Conservation (phyloP, 1,140 invertebrate species). For the Latrodectus geometricus region DNA sequence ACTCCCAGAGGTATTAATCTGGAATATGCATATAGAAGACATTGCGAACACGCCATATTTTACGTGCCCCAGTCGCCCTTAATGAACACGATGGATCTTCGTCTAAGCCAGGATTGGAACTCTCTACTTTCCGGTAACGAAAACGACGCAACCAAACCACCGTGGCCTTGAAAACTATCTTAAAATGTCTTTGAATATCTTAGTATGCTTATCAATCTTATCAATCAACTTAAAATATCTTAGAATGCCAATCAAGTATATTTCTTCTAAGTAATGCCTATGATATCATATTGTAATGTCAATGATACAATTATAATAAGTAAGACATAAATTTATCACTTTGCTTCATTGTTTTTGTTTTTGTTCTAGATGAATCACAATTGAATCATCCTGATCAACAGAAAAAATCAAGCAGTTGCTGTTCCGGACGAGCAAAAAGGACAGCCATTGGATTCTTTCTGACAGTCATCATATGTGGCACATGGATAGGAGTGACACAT, state of each 20-base stretch:
- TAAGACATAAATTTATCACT: background rate
- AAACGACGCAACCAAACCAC: too few species aligned
- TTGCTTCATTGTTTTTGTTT: background rate
- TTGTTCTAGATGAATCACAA: conserved; percentile 2
- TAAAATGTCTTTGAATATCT: too few species aligned
- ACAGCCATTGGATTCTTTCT: conserved; percentile 89
- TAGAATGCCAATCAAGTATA: background rate
- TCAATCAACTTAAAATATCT: too few species aligned
- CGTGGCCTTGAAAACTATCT: too few species aligned
- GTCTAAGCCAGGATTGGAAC: too few species aligned
- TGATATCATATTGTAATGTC: background rate
- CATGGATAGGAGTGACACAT: conserved; percentile 91
- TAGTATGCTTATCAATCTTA: too few species aligned
- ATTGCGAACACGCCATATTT: too few species aligned
- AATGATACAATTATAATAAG: background rate
- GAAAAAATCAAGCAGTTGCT: conserved; percentile 47
- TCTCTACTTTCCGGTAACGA: too few species aligned
- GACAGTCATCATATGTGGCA: conserved; percentile 82
- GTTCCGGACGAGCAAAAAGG: conserved; percentile 69
- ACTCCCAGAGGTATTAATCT: too few species aligned
- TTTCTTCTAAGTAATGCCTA: background rate
- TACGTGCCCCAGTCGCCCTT: too few species aligned
- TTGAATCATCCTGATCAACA: conserved; percentile 2
- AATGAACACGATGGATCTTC: too few species aligned
- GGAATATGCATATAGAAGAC: too few species aligned